Evolutionary conservation across 2,797 vertebrate genomes (phyloP).

Genomic region (Pangasius krempfi): DNA sequence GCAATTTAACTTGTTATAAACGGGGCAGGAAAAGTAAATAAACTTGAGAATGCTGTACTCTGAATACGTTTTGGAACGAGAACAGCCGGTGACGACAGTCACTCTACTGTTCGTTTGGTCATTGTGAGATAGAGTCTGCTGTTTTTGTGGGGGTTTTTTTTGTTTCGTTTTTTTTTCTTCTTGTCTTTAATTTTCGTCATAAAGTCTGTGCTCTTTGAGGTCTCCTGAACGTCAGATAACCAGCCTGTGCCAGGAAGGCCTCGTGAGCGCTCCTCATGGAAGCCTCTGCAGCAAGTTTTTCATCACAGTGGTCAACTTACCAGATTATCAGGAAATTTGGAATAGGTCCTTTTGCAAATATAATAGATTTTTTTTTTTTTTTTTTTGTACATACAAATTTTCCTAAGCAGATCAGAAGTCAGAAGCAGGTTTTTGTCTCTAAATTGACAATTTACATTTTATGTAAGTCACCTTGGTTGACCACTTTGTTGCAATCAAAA

Average conservation of each 20-base stretch:
- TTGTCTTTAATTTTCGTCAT: constrained; percentile 2
- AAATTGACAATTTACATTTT: constrained; percentile 3
- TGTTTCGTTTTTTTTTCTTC: not conserved
- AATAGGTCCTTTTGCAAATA: not conserved
- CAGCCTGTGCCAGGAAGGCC: not conserved
- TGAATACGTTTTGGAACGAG: not conserved
- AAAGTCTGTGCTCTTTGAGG: not conserved
- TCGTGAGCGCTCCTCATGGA: not conserved
- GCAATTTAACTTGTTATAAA: constrained; percentile 8
- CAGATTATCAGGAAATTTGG: not conserved
- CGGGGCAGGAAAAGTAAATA: not conserved
- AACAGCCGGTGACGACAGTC: constrained; percentile 25
- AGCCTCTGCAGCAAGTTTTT: constrained; percentile 8
- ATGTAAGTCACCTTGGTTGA: constrained; percentile 43
- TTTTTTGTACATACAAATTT: not conserved
- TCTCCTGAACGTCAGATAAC: not conserved
- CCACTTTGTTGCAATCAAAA: constrained; percentile 44
- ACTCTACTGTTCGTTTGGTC: constrained; percentile 3
- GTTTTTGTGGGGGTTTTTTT: not conserved
- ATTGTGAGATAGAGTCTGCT: constrained; percentile 16
- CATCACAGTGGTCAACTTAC: constrained; percentile 14
- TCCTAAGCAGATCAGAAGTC: not conserved
- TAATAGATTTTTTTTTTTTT: not conserved
- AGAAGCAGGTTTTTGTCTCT: not conserved
- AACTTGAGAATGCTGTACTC: constrained; percentile 25